Percentiles rank a stretch among this genome's conserved stretches.
These are phyloP conservation scores for Antechinus stuartii DNA, from an alignment of 2,113 vertebrate species.

Conservation along the genomic window DNA sequence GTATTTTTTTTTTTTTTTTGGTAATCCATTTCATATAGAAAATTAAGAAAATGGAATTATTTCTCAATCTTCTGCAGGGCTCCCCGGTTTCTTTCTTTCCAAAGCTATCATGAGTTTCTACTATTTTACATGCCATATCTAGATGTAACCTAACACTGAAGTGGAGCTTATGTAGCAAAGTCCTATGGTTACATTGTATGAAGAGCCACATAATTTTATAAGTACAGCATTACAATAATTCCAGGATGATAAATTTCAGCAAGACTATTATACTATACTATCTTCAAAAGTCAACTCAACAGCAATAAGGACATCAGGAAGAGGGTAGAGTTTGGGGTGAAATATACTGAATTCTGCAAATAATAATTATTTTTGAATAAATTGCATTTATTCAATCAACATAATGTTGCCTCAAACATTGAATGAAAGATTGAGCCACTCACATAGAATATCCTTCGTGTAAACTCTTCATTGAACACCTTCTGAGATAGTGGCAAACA, in stretches of 20 bases:
- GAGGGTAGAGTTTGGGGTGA: background rate
- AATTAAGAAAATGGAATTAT: background rate
- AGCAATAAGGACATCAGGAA: background rate
- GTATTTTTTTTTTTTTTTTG: background rate
- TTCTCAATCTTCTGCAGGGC: background rate
- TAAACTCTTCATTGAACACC: too few species aligned
- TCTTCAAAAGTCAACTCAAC: background rate
- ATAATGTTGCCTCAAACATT: too few species aligned
- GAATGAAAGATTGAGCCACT: too few species aligned
- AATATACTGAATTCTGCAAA: too few species aligned
- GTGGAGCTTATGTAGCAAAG: too few species aligned
- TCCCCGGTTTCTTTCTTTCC: background rate
- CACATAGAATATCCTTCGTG: too few species aligned
- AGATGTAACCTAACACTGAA: background rate
- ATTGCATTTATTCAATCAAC: too few species aligned
- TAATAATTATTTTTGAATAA: too few species aligned
- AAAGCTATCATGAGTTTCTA: background rate
- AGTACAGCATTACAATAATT: accelerated
- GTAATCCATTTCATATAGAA: background rate
- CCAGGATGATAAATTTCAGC: too few species aligned
- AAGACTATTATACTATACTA: accelerated
- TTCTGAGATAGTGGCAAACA: too few species aligned
- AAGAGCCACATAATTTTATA: background rate
- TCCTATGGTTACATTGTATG: background rate
- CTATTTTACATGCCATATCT: accelerated